Percentiles rank a stretch among this genome's conserved stretches.
phyloP scores from a whole-genome alignment of 2,888 invertebrate genomes.

The Nephrotoma guestfalica region DNA sequence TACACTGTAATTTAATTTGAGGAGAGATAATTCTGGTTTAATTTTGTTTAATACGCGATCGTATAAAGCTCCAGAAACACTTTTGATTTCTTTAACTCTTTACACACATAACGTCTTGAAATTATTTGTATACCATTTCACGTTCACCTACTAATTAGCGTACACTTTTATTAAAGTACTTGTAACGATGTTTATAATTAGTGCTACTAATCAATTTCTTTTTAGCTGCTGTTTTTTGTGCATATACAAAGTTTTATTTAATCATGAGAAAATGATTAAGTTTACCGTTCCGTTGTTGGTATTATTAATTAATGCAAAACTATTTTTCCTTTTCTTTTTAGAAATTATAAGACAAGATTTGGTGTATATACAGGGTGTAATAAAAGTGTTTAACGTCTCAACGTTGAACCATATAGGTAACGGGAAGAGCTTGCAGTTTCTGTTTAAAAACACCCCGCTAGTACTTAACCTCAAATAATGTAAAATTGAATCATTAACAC shows the following conservation, averaged over 20 bases:
- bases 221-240: background rate
- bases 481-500: no score
- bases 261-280: background rate
- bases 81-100: background rate
- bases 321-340: background rate
- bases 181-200: background rate
- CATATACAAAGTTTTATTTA: background rate
- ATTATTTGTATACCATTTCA: background rate
- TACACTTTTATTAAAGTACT: background rate
- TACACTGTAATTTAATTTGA: background rate
- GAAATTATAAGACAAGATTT: background rate
- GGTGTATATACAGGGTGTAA: background rate
- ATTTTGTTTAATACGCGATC: background rate
- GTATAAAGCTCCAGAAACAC: background rate
- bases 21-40: background rate
- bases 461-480: no score
- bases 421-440: no score
- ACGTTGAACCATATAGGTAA: no score
- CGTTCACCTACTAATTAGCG: background rate
- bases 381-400: no score
- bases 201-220: background rate
- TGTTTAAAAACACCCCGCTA: no score
- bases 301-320: background rate
- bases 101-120: background rate
- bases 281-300: background rate